A percentile compares a stretch with the other conserved stretches of the same genome.
phyloP scores from a whole-genome alignment of 2,888 invertebrate genomes.

The Pheosia gnoma region DNA sequence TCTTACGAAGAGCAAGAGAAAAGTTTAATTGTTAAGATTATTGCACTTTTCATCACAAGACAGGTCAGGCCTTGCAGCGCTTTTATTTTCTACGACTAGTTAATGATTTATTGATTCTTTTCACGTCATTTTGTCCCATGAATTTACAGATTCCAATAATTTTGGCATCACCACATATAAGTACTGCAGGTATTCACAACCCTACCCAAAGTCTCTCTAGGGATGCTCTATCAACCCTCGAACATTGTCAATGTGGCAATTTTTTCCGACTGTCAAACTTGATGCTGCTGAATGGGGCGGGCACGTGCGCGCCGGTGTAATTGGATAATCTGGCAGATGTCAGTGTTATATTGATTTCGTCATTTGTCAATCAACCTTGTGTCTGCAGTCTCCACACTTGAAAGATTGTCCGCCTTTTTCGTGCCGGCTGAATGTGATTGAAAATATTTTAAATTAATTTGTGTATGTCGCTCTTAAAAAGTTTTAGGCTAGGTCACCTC shows the following conservation, averaged over 20 bases:
- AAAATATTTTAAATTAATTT: not conserved
- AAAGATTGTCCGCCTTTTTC: not conserved
- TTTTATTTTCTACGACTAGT: no score
- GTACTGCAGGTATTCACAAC: not conserved
- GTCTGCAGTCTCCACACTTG: not conserved
- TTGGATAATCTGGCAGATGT: slow-evolving; percentile 48
- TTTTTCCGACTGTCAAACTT: slow-evolving; percentile 44
- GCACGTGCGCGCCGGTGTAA: slow-evolving; percentile 41
- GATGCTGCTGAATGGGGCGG: slow-evolving; percentile 27
- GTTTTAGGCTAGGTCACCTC: not conserved
- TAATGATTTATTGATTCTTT: no score
- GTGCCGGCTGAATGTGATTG: not conserved
- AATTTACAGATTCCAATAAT: no score
- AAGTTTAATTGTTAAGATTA: no score
- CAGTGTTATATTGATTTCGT: slow-evolving; percentile 27
- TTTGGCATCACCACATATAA: no score
- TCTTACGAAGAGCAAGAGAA: no score
- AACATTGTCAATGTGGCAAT: slow-evolving; percentile 39
- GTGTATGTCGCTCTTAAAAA: not conserved
- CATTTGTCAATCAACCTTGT: slow-evolving; percentile 27
- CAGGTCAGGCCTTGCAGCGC: no score
- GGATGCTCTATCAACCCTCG: slow-evolving; percentile 31
- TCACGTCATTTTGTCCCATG: no score
- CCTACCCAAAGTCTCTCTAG: slow-evolving; percentile 18
- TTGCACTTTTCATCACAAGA: no score